Evolutionary conservation across 2,797 vertebrate genomes (phyloP).

Genomic region (Artibeus jamaicensis): DNA sequence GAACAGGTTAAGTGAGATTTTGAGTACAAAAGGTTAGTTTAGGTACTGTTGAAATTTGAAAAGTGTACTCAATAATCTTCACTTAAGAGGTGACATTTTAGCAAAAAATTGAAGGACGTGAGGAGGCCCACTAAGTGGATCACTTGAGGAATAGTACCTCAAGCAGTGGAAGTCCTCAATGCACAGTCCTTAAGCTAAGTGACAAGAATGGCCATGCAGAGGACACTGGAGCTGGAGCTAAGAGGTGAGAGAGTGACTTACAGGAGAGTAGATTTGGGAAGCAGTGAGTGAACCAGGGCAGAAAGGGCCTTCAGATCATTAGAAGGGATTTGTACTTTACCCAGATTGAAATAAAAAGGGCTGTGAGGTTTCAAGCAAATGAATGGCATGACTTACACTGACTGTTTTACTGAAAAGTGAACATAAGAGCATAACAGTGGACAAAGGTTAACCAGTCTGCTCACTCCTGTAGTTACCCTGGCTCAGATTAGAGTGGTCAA

Average conservation of each 20-base stretch:
- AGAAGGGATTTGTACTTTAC: neutral
- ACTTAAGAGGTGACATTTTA: neutral
- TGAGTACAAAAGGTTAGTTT: neutral
- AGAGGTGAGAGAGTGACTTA: neutral
- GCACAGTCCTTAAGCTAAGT: neutral
- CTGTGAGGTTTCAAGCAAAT: neutral
- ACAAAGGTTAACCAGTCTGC: accelerated
- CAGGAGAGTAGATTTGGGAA: neutral
- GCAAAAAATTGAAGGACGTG: neutral
- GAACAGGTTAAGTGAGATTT: neutral
- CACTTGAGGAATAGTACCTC: neutral
- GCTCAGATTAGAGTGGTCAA: accelerated
- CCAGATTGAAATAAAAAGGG: neutral
- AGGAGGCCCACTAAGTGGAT: neutral
- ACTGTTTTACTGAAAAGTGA: neutral
- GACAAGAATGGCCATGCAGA: neutral
- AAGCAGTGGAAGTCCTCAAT: neutral
- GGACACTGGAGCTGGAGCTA: accelerated
- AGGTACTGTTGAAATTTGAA: neutral
- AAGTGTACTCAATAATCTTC: accelerated
- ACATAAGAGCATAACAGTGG: no score
- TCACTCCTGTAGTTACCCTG: no score
- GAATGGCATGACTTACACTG: neutral
- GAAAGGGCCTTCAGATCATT: neutral
- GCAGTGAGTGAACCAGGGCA: accelerated